These are phyloP conservation scores for Silurus meridionalis DNA, from an alignment of 2,113 vertebrate species.

Conservation along the genomic window DNA sequence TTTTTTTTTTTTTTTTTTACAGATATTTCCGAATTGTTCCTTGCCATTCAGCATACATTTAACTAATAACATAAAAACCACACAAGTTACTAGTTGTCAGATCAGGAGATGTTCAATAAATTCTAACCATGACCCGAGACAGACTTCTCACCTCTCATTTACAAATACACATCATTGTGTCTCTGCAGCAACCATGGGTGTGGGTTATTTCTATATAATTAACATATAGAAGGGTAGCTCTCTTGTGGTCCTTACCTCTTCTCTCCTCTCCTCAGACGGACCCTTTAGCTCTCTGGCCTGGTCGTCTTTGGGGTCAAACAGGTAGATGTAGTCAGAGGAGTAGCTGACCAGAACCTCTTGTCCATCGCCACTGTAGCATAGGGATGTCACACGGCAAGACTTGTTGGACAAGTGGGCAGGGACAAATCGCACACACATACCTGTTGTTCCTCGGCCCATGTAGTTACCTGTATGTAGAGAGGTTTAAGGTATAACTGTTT, in stretches of 20 bases:
- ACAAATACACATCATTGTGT: background rate
- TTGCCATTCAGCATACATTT: background rate
- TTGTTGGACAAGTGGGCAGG: slow-evolving; percentile 93
- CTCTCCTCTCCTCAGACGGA: slow-evolving; percentile 87
- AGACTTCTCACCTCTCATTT: background rate
- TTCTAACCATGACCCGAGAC: background rate
- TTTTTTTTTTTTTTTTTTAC: background rate
- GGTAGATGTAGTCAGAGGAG: slow-evolving; percentile 97
- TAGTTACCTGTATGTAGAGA: slow-evolving; percentile 81
- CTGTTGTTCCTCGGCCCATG: slow-evolving; percentile 87
- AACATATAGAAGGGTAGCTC: too few relatives aligned
- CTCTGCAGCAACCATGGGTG: background rate
- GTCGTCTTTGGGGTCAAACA: slow-evolving; percentile 96
- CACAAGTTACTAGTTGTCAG: too few relatives aligned
- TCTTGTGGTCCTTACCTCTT: slow-evolving; percentile 79
- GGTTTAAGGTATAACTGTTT: background rate
- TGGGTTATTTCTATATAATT: background rate
- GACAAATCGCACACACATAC: slow-evolving; percentile 95
- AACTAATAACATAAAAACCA: background rate
- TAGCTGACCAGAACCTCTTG: slow-evolving; percentile 98
- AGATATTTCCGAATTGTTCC: background rate
- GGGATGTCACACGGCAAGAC: slow-evolving; percentile 94
- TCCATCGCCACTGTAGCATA: slow-evolving; percentile 95
- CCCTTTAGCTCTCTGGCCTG: slow-evolving; percentile 92
- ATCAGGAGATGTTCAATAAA: background rate